phyloP scores from a whole-genome alignment of 2,113 vertebrate species.

The Silurus meridionalis region DNA sequence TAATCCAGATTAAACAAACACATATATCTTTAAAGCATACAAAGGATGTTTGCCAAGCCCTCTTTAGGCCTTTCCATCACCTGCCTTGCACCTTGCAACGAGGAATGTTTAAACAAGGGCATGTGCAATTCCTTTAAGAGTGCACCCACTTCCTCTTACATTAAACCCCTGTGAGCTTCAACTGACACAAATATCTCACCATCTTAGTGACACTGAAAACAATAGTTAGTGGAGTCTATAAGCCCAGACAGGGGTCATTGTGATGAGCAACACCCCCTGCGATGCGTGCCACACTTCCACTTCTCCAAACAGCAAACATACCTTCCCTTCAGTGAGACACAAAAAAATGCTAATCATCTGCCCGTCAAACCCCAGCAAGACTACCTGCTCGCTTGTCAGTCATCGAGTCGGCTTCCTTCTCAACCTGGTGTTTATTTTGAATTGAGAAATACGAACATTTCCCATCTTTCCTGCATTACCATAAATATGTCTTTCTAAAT shows the following conservation, averaged over 20 bases:
- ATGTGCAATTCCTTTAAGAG: conserved; percentile 48
- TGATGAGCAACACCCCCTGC: conserved; percentile 41
- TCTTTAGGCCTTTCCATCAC: conserved; percentile 10
- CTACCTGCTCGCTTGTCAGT: conserved; percentile 24
- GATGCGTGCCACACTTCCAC: conserved; percentile 41
- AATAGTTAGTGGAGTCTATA: conserved; percentile 41
- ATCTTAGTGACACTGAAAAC: conserved; percentile 39
- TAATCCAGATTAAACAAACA: not conserved
- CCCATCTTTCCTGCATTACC: not conserved
- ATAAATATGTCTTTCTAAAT: not conserved
- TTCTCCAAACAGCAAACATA: conserved; percentile 50
- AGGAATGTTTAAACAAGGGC: conserved; percentile 46
- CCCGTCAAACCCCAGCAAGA: conserved; percentile 34
- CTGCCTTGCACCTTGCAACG: conserved; percentile 49
- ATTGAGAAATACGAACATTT: not conserved
- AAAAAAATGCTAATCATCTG: conserved; percentile 48
- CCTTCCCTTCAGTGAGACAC: conserved; percentile 41
- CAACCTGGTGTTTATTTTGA: not conserved
- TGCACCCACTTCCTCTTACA: conserved; percentile 42
- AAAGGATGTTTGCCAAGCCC: not conserved
- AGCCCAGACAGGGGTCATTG: conserved; percentile 49
- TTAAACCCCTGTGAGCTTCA: conserved; percentile 35
- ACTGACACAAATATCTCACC: conserved; percentile 49
- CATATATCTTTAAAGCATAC: not conserved
- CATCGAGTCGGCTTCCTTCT: not conserved